Percentiles rank a stretch among this genome's conserved stretches.
Conservation (phyloP, 2,113 vertebrate genomes). For the Merops nubicus region DNA sequence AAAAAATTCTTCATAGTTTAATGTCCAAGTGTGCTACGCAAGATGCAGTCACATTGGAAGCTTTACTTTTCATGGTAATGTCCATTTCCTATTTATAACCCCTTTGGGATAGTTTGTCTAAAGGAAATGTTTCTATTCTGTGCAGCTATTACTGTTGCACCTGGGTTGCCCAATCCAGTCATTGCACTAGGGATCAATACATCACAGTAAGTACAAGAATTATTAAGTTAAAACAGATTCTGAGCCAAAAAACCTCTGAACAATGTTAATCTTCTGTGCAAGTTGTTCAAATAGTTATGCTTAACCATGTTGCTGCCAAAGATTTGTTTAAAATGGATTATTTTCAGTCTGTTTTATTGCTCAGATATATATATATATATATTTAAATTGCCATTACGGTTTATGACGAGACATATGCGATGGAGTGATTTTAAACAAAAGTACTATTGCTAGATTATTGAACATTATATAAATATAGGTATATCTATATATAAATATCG, state of each 20-base stretch:
- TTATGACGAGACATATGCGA: conserved; percentile 35
- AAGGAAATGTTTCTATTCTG: conserved; percentile 99
- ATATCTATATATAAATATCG: conserved; percentile 72
- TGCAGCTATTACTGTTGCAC: conserved; percentile 94
- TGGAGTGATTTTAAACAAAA: conserved; percentile 54
- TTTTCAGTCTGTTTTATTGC: conserved; percentile 56
- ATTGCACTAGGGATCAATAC: conserved; percentile 90
- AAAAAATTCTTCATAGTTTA: conserved; percentile 90
- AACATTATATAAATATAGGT: conserved; percentile 54
- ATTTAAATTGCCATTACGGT: conserved; percentile 61
- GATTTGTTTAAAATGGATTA: conserved; percentile 75
- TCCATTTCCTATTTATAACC: conserved; percentile 94
- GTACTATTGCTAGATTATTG: conserved; percentile 58
- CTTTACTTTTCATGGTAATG: conserved; percentile 87
- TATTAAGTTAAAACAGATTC: conserved; percentile 82
- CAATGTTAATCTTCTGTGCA: conserved; percentile 84
- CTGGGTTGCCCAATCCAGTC: conserved; percentile 88
- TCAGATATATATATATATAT: conserved; percentile 37
- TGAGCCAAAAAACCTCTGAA: conserved; percentile 82
- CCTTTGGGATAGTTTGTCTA: conserved; percentile 95
- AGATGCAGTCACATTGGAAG: conserved; percentile 85
- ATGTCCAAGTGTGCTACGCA: conserved; percentile 90
- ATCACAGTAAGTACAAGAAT: conserved; percentile 89
- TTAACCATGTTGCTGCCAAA: conserved; percentile 81
- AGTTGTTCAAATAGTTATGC: conserved; percentile 75